Evolutionary conservation across 1,140 invertebrate species (phyloP).

Genomic region (Cotesia vestalis): DNA sequence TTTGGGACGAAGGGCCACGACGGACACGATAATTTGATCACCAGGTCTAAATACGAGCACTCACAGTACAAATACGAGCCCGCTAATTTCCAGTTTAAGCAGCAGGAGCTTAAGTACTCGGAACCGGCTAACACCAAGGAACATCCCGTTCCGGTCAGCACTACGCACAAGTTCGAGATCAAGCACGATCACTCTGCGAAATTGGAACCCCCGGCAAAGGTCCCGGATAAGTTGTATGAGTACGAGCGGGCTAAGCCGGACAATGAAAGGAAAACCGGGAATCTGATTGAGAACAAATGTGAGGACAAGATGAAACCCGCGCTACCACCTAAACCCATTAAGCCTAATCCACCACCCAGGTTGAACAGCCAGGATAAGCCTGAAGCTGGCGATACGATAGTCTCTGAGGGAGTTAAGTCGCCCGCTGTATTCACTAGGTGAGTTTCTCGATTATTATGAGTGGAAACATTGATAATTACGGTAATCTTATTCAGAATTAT

Average conservation of each 20-base stretch:
- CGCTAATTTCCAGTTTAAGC: slow-evolving; percentile 35
- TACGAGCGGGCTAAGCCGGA: slow-evolving; percentile 53
- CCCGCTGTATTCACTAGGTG: slow-evolving; percentile 36
- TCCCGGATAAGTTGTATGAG: slow-evolving; percentile 55
- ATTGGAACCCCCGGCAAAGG: slow-evolving; percentile 48
- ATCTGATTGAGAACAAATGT: slow-evolving; percentile 47
- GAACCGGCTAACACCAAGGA: slow-evolving; percentile 31
- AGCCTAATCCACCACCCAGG: slow-evolving; percentile 62
- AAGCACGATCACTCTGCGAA: slow-evolving; percentile 57
- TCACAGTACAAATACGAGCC: slow-evolving; percentile 37
- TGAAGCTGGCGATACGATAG: slow-evolving; percentile 45
- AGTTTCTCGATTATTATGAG: not conserved
- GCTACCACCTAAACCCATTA: slow-evolving; percentile 62
- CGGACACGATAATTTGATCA: slow-evolving; percentile 24
- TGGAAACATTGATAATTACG: not conserved
- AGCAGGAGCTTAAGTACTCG: slow-evolving; percentile 29
- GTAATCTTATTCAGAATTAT: not conserved
- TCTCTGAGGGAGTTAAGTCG: slow-evolving; percentile 28
- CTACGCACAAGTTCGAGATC: slow-evolving; percentile 45
- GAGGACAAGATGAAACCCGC: slow-evolving; percentile 62
- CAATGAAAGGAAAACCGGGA: slow-evolving; percentile 47
- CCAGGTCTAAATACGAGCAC: slow-evolving; percentile 48
- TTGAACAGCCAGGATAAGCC: slow-evolving; percentile 61
- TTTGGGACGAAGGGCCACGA: slow-evolving; percentile 46
- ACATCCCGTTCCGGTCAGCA: slow-evolving; percentile 29